These are phyloP conservation scores for Ischnus inquisitorius DNA, from an alignment of 2,888 invertebrate species.

Conservation along the genomic window DNA sequence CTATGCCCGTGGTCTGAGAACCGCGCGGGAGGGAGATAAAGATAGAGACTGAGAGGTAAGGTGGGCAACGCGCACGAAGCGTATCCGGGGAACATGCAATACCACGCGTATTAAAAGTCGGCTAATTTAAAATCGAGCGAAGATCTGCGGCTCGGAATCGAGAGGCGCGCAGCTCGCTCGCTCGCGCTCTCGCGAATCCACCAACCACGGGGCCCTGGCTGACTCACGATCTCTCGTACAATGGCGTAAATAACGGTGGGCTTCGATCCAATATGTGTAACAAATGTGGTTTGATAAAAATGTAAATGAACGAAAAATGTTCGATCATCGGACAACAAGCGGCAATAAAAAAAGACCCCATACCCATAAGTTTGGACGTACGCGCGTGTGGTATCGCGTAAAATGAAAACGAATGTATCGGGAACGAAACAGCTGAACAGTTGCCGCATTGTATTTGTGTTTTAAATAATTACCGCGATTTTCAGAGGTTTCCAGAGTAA, in stretches of 20 bases:
- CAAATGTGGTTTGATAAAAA: neutral
- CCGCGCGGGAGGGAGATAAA: conserved; percentile 36
- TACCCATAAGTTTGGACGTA: neutral
- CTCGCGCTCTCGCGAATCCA: conserved; percentile 65
- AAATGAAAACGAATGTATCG: neutral
- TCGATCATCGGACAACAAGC: neutral
- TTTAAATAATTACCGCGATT: conserved; percentile 6
- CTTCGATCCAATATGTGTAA: conserved; percentile 68
- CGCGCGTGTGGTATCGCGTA: neutral
- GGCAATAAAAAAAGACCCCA: neutral
- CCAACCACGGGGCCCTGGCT: conserved; percentile 73
- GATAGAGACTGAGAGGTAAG: conserved; percentile 63
- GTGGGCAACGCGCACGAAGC: conserved; percentile 77
- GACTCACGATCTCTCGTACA: conserved; percentile 78
- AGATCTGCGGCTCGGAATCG: conserved; percentile 76
- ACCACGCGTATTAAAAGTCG: conserved; percentile 80
- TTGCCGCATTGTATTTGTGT: conserved; percentile 9
- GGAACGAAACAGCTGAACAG: no score
- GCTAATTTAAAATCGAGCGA: conserved; percentile 82
- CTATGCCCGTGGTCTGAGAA: conserved; percentile 46
- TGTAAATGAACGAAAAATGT: neutral
- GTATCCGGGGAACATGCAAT: conserved; percentile 79
- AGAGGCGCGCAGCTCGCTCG: conserved; percentile 47
- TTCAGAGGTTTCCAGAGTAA: conserved; percentile 33
- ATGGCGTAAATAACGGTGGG: conserved; percentile 75